A percentile compares a stretch with the other conserved stretches of the same genome.
Conservation (phyloP, 2,113 vertebrate genomes). For the Crotalus tigris region DNA sequence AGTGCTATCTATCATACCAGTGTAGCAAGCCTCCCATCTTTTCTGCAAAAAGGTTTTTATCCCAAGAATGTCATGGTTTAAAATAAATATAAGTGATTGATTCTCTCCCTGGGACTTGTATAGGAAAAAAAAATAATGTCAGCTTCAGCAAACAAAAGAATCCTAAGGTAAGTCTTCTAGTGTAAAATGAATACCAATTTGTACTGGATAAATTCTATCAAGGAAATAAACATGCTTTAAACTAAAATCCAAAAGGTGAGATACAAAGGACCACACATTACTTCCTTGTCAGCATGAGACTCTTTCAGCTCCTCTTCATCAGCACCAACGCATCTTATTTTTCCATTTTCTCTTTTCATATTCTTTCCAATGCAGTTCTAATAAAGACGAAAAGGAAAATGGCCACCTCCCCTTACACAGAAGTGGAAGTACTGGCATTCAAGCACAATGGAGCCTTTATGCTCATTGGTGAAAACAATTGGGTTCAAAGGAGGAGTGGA, state of each 20-base stretch:
- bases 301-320: neutral
- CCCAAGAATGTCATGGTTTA: neutral
- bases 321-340: neutral
- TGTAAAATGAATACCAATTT: neutral
- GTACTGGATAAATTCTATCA: neutral
- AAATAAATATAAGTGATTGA: neutral
- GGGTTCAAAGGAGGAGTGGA: neutral
- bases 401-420: no score
- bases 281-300: neutral
- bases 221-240: neutral
- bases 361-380: neutral
- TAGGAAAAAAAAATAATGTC: neutral
- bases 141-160: neutral
- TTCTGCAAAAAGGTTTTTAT: neutral
- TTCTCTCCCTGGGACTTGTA: neutral
- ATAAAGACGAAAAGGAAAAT: neutral
- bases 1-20: neutral
- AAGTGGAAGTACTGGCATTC: neutral
- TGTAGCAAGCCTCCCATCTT: neutral
- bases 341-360: neutral
- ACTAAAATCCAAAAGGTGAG: neutral
- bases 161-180: neutral
- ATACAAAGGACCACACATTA: neutral
- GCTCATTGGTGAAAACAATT: neutral
- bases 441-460: neutral